Evolutionary conservation across 2,797 vertebrate species (phyloP).

Genomic region (Siniperca scherzeri): DNA sequence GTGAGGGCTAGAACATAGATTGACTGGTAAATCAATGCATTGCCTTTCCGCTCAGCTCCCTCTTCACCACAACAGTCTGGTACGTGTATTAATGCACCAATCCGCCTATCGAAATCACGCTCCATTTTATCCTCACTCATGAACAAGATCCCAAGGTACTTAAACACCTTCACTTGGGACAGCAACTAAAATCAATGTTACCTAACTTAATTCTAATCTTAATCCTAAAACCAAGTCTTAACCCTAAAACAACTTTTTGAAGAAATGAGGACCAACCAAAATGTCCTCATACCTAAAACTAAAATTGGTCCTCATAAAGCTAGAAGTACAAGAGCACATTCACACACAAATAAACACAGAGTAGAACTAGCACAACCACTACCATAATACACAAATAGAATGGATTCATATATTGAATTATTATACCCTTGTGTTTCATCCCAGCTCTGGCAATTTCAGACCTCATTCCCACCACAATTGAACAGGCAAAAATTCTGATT

Average conservation of each 20-base stretch:
- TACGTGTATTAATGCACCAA: neutral
- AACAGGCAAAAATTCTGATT: conserved; percentile 60
- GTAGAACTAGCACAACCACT: conserved; percentile 4
- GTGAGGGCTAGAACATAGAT: too few relatives aligned
- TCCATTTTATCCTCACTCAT: neutral
- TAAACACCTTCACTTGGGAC: too few relatives aligned
- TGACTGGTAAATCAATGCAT: too few relatives aligned
- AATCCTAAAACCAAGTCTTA: neutral
- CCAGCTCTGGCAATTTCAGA: conserved; percentile 58
- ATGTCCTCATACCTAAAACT: neutral
- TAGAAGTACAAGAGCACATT: neutral
- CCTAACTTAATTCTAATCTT: neutral
- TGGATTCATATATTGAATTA: conserved; percentile 58
- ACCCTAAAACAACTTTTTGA: neutral
- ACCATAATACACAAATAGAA: conserved; percentile 50
- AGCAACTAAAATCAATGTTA: neutral
- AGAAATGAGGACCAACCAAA: neutral
- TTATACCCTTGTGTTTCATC: conserved; percentile 62
- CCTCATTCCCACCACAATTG: conserved; percentile 56
- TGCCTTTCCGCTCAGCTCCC: too few relatives aligned
- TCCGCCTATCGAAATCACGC: neutral
- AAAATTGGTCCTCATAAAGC: conserved; percentile 10
- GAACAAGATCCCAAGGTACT: neutral
- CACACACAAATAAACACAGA: conserved; percentile 30
- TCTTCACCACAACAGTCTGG: too few relatives aligned